Evolutionary conservation across 2,888 invertebrate species (phyloP).

Genomic region (Agrochola lota): DNA sequence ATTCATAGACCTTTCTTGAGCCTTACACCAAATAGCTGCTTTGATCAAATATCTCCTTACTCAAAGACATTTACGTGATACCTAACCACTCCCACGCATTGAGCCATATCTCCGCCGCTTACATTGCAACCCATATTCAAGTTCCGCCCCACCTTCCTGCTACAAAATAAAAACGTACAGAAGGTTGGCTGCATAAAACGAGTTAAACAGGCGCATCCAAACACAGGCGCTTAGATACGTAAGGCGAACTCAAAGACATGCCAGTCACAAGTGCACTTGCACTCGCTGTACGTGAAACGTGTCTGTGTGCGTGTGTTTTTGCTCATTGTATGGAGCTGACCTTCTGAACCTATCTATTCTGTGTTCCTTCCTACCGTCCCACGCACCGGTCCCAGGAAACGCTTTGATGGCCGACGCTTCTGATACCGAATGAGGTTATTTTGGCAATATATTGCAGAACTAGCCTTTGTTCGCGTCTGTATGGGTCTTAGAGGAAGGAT

Average conservation of each 20-base stretch:
- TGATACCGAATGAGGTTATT: slow-evolving; percentile 33
- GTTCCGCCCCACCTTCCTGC: not conserved
- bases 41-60: slow-evolving; percentile 7
- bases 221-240: no score
- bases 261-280: not conserved
- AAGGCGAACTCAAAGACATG: not conserved
- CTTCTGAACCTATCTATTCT: slow-evolving; percentile 7
- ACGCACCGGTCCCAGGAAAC: slow-evolving; percentile 45
- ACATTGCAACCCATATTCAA: slow-evolving; percentile 22
- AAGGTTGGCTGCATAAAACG: not conserved
- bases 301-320: not conserved
- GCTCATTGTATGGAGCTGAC: not conserved
- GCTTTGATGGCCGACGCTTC: slow-evolving; percentile 28
- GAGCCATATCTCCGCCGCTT: not conserved
- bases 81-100: slow-evolving; percentile 22
- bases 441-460: slow-evolving; percentile 27
- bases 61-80: slow-evolving; percentile 17
- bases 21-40: not conserved
- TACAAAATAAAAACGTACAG: not conserved
- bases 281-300: not conserved
- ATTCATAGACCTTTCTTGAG: not conserved
- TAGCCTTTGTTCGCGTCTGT: slow-evolving; percentile 12
- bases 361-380: slow-evolving; percentile 16
- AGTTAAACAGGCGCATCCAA: not conserved
- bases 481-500: not conserved